Conservation (phyloP, 2,113 vertebrate genomes). For the Leptobrachium ailaonicum region DNA sequence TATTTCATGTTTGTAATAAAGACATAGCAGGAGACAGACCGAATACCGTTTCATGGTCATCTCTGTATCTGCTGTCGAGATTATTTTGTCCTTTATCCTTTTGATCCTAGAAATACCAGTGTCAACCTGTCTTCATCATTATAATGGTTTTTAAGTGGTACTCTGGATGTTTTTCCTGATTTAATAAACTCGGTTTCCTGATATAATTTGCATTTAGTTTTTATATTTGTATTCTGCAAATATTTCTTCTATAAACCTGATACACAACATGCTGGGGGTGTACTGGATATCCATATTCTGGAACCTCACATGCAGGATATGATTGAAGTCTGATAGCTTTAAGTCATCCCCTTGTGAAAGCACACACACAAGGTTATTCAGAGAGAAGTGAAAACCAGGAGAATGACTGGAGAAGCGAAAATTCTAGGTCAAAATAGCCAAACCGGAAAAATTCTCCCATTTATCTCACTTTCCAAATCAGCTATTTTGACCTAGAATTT, state of each 20-base stretch:
- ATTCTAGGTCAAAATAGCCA: no score
- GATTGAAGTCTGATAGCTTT: no score
- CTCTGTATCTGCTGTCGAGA: neutral
- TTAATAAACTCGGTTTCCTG: neutral
- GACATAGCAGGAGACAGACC: neutral
- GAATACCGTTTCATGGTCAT: neutral
- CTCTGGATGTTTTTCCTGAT: neutral
- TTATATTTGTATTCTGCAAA: neutral
- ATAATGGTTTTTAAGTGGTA: neutral
- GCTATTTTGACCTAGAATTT: no score
- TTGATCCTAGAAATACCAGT: neutral
- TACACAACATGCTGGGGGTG: no score
- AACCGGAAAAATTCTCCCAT: no score
- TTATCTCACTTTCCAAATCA: no score
- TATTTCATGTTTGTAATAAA: slow-evolving; percentile 17
- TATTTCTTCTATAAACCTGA: neutral
- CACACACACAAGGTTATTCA: neutral
- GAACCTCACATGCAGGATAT: no score
- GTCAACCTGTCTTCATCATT: neutral
- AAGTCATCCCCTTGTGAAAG: no score
- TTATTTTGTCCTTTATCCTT: neutral
- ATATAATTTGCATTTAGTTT: neutral
- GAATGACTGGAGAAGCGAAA: no score
- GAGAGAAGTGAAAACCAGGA: no score
- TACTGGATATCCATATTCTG: no score